phyloP scores from a whole-genome alignment of 2,888 invertebrate species.

The Trachelus iudaicus region DNA sequence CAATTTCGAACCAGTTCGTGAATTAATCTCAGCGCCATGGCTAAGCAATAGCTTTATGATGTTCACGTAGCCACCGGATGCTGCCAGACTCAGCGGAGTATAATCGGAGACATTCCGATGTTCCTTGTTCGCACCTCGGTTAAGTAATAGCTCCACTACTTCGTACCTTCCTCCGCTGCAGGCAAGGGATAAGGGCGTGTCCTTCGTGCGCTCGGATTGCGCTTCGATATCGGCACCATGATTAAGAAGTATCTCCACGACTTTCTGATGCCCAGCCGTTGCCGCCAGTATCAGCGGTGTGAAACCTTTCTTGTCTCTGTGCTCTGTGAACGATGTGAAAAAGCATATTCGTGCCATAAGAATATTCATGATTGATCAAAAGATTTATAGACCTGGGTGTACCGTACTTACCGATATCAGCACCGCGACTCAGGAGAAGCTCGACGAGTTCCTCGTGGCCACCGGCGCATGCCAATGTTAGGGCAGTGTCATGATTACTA shows the following conservation, averaged over 20 bases:
- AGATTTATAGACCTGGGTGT: not conserved
- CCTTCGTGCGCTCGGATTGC: slow-evolving; percentile 98
- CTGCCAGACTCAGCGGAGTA: slow-evolving; percentile 97
- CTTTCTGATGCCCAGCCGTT: slow-evolving; percentile 92
- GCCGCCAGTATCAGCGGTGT: slow-evolving; percentile 97
- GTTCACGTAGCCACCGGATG: slow-evolving; percentile 98
- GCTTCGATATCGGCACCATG: slow-evolving; percentile 98
- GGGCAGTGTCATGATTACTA: slow-evolving; percentile 97
- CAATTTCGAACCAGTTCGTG: slow-evolving; percentile 94
- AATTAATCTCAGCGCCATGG: slow-evolving; percentile 98
- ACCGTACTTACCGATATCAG: slow-evolving; percentile 77
- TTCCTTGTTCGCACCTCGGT: slow-evolving; percentile 93
- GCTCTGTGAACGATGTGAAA: slow-evolving; percentile 71
- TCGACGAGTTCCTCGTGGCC: slow-evolving; percentile 97
- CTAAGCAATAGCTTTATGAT: slow-evolving; percentile 94
- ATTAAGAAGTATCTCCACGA: slow-evolving; percentile 93
- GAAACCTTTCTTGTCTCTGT: slow-evolving; percentile 98
- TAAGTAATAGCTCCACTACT: slow-evolving; percentile 90
- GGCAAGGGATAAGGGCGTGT: slow-evolving; percentile 96
- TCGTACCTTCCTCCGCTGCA: slow-evolving; percentile 98
- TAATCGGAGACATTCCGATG: slow-evolving; percentile 99
- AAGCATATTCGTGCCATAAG: slow-evolving; percentile 7
- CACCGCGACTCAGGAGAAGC: slow-evolving; percentile 89
- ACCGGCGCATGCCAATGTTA: slow-evolving; percentile 96
- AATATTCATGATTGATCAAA: slow-evolving; percentile 7